Conservation (phyloP, 2,888 invertebrate species). For the Caenorhabditis panamensis region DNA sequence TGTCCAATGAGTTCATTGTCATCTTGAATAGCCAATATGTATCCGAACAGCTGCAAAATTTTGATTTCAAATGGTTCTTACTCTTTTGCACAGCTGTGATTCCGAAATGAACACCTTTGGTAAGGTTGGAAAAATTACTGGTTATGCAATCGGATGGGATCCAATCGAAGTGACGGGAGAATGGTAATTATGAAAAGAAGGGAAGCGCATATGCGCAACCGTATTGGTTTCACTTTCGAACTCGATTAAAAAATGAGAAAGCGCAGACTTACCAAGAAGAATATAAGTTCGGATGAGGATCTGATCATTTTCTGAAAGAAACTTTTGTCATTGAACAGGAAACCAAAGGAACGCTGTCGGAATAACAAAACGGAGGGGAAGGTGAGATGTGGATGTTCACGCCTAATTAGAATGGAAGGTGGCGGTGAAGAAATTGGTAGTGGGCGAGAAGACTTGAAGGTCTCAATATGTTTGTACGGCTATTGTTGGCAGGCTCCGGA, state of each 20-base stretch:
- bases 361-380: conserved; percentile 15
- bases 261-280: conserved; percentile 44
- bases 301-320: conserved; percentile 31
- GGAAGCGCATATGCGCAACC: conserved; percentile 10
- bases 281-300: not conserved
- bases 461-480: conserved; percentile 41
- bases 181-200: conserved; percentile 19
- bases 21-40: conserved; percentile 54
- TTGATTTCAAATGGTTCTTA: not conserved
- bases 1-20: conserved; percentile 74
- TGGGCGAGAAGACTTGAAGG: conserved; percentile 40
- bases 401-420: conserved; percentile 53
- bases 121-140: conserved; percentile 20
- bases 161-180: not conserved
- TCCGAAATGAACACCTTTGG: not conserved
- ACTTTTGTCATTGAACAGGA: not conserved
- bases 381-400: conserved; percentile 42
- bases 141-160: conserved; percentile 17
- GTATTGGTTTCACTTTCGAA: conserved; percentile 5
- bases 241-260: not conserved
- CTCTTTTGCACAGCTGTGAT: not conserved
- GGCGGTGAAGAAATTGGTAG: conserved; percentile 30
- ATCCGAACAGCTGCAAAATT: conserved; percentile 41
- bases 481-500: conserved; percentile 42
- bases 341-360: not conserved